These are phyloP conservation scores for Volucella zonaria DNA, from an alignment of 2,888 invertebrate genomes.

Conservation along the genomic window DNA sequence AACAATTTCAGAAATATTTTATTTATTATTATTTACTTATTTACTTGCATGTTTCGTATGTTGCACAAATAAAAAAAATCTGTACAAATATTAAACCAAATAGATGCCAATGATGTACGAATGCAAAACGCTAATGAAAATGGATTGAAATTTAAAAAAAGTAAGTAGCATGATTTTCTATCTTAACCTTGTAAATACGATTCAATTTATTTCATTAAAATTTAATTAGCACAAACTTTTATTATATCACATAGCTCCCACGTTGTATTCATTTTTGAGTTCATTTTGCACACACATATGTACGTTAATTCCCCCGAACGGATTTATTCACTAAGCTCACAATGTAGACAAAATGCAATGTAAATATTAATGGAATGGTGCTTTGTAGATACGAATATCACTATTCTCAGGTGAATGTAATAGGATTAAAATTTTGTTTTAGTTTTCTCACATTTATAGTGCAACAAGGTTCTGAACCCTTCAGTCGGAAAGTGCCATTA, in stretches of 20 bases:
- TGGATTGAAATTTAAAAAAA: slow-evolving; percentile 79
- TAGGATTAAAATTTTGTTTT: too few relatives aligned
- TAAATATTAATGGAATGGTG: too few relatives aligned
- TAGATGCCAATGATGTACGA: slow-evolving; percentile 76
- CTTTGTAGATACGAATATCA: too few relatives aligned
- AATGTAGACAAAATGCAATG: too few relatives aligned
- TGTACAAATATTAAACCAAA: slow-evolving; percentile 54
- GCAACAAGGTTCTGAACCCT: too few relatives aligned
- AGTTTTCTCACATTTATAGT: too few relatives aligned
- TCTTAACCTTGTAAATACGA: not conserved
- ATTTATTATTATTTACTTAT: slow-evolving; percentile 51
- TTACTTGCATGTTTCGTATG: slow-evolving; percentile 67
- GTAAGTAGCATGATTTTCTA: slow-evolving; percentile 79
- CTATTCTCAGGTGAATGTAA: too few relatives aligned
- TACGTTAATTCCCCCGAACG: too few relatives aligned
- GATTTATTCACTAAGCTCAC: too few relatives aligned
- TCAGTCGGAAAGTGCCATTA: too few relatives aligned
- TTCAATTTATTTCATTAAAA: not conserved
- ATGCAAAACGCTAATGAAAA: slow-evolving; percentile 75
- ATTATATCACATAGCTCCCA: not conserved
- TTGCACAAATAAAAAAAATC: slow-evolving; percentile 12
- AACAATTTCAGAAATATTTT: slow-evolving; percentile 1
- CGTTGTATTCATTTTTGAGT: not conserved
- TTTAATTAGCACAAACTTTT: not conserved
- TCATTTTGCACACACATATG: not conserved